Evolutionary conservation across 2,113 vertebrate genomes (phyloP), one percentile per base, ranked within the genome.

Genomic region (Paradisaea rubra): DNA sequence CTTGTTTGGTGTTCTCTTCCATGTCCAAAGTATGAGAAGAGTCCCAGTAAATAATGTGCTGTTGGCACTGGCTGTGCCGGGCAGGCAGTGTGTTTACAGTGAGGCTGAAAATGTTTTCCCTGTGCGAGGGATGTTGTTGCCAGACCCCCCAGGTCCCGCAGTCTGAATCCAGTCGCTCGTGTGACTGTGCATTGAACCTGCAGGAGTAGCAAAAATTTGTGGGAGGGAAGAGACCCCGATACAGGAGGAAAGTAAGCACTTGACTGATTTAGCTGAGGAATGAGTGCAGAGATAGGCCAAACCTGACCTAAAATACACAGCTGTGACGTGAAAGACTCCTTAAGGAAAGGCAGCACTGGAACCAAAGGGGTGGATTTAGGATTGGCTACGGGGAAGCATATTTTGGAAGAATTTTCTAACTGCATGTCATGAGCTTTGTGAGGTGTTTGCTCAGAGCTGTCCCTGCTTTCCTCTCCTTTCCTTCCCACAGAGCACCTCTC

Each of bases 11-110:
- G 15, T 52, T 86, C 52, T 7, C 20, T 89, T 73, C 30, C 6
- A 1, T 19, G 45, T 30, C 42, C 14, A 1, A 2, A 57, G 42
- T 8, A 3, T 27, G 39, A 60, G 18, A 15, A 42, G 37, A 23
- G 13, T 25, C 28, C 56, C 13, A 13, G 1, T 19, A 11, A 16
- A 18, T 13, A 3, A 3, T 0, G 3, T 54, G 5, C n/a, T 17
- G 3, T 11, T 3, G 31, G 50, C 44, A 3, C 35, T 50, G 42
- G 41, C 82, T 42, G 35, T 56, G 65, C 71, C 0, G 0, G 65
- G 33, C 65, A 42, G 4, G 35, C 56, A 39, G 3, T 0, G 1
- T 27, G 18, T 39, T 15, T 8, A 6, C 47, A 6, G 33, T 13
- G 37, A 19, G 41, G 65, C 35, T 28, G 52, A 9, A 50, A 25